These are phyloP conservation scores for Edolisoma coerulescens DNA, from an alignment of 2,113 vertebrate species.

Conservation along the genomic window DNA sequence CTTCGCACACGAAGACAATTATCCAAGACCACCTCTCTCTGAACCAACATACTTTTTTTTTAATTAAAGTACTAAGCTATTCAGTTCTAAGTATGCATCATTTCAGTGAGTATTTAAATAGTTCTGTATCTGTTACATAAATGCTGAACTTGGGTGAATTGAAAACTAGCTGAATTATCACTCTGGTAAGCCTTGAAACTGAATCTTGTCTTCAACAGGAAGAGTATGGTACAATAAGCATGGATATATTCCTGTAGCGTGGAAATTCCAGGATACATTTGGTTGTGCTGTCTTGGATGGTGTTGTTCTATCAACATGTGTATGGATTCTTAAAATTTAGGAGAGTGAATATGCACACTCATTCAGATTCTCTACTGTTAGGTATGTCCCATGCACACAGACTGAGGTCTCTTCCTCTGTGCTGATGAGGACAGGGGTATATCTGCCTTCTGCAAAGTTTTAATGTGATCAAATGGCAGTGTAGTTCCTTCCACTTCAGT, in stretches of 20 bases:
- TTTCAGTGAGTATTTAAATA: not conserved
- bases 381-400: not conserved
- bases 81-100: not conserved
- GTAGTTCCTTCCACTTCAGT: not conserved
- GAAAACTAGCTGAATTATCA: not conserved
- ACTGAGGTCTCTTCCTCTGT: not conserved
- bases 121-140: not conserved
- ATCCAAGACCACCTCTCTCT: not conserved
- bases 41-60: not conserved
- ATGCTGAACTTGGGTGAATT: not conserved
- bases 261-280: not conserved
- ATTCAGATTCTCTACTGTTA: not conserved
- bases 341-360: not conserved
- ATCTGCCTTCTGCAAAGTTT: not conserved
- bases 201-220: not conserved
- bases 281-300: not conserved
- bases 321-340: not conserved
- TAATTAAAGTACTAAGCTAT: not conserved
- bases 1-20: not conserved
- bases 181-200: not conserved
- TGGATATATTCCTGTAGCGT: rapidly evolving
- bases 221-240: not conserved
- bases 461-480: not conserved
- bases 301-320: rapidly evolving
- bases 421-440: not conserved